These are phyloP conservation scores for Lasius platythorax DNA, from an alignment of 2,888 invertebrate genomes.

Conservation along the genomic window DNA sequence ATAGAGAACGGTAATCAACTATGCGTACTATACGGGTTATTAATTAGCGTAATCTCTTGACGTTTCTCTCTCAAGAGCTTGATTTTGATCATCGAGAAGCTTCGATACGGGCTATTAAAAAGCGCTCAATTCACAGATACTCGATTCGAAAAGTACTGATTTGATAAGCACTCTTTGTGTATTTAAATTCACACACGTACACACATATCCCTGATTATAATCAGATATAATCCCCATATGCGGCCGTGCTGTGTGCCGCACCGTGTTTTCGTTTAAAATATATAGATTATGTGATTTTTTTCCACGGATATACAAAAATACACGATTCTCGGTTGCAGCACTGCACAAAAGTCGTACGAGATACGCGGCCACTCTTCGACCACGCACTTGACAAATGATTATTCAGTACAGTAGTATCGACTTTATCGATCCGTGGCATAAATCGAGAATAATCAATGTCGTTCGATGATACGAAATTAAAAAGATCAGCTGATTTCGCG, in stretches of 20 bases:
- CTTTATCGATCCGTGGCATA: slow-evolving; percentile 28
- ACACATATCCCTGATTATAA: slow-evolving; percentile 22
- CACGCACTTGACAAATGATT: slow-evolving; percentile 53
- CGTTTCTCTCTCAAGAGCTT: slow-evolving; percentile 27
- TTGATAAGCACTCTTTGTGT: not conserved
- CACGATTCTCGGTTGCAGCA: slow-evolving; percentile 70
- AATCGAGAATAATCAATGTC: slow-evolving; percentile 21
- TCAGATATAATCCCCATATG: slow-evolving; percentile 40
- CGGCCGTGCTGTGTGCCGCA: slow-evolving; percentile 52
- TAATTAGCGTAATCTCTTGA: slow-evolving; percentile 40
- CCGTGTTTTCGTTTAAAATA: slow-evolving; percentile 71
- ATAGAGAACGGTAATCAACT: slow-evolving; percentile 44
- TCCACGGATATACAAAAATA: slow-evolving; percentile 75
- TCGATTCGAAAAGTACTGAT: not conserved
- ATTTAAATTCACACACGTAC: not conserved
- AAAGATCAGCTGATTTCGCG: not conserved
- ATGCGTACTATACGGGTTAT: slow-evolving; percentile 11
- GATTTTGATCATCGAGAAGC: slow-evolving; percentile 50
- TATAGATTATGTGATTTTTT: slow-evolving; percentile 70
- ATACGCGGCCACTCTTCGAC: slow-evolving; percentile 6
- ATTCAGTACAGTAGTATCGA: slow-evolving; percentile 50
- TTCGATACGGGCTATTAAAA: slow-evolving; percentile 34
- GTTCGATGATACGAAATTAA: not conserved
- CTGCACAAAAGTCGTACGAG: slow-evolving; percentile 59
- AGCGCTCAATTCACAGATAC: slow-evolving; percentile 18